Base-by-base conservation (phyloP, 2,888 invertebrate species). In the Gymnocheta viridis region DNA sequence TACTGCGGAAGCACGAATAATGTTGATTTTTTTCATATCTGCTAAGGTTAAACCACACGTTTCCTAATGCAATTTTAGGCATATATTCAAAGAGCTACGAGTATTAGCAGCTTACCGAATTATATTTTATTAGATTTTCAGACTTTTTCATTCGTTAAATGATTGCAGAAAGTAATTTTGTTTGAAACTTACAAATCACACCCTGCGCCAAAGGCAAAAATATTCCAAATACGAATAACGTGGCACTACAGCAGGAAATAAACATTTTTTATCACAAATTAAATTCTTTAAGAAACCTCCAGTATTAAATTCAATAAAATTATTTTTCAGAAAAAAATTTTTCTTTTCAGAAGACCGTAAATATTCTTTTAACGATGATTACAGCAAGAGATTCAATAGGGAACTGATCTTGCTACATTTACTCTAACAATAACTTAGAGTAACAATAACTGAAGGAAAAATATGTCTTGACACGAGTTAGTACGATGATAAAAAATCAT, bases 171-270 rank as follows among this genome's bases (percentile, higher is more conserved):
- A 27, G 51, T 14, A 0, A 32, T 19, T 38, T 62, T 67, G 7
- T 35, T 56, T 56, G 22, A 62, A 47, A 85, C 89, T 87, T 85
- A 89, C 90, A 83, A 70, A 44, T 86, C 81, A 86, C 88, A 87
- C 88, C 87, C 88, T 88, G 88, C 73, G 88, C 86, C 86, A 87
- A 86, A 86, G 86, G 51, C 58, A 86, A 64, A 73, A 87, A 76
- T 82, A 80, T 72, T 87, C 58, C 70, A 86, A 86, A 64, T 56
- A 86, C 32, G 32, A 87, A 72, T 47, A 86, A 78, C 77, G 79
- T 79, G 76, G 69, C 76, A 82, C 78, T 64, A 56, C 60, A 82
- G 66, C 90, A 90, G 90, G 90, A 90, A 89, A 86, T 88, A 87
- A 85, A 84, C 56, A 85, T 74, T 85, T 62, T 88, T 90, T 89